Conservation (phyloP, 2,797 vertebrate genomes). For the Alauda arvensis region DNA sequence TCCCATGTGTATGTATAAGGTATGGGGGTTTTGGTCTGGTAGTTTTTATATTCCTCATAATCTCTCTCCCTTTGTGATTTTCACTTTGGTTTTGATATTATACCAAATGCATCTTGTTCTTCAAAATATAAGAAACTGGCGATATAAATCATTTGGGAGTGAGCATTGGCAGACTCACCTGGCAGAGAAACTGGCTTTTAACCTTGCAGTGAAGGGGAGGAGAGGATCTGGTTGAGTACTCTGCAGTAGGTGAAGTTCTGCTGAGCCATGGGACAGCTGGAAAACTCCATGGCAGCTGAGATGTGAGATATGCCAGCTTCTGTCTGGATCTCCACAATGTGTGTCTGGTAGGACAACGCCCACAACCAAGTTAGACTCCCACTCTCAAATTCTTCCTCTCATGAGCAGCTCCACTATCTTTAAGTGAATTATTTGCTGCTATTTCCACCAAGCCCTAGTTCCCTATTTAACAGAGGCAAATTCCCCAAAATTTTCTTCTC, state of each 20-base stretch:
- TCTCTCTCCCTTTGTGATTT: not conserved
- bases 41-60: not conserved
- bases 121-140: not conserved
- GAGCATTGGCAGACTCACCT: not conserved
- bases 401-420: not conserved
- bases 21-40: not conserved
- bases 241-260: not conserved
- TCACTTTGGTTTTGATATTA: not conserved
- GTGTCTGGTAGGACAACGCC: not conserved
- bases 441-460: not conserved
- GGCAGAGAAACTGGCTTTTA: constrained; percentile 6
- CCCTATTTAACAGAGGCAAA: not conserved
- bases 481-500: not conserved
- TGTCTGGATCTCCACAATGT: not conserved
- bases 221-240: not conserved
- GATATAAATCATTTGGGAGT: not conserved
- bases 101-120: not conserved
- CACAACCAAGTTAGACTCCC: not conserved
- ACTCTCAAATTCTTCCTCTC: not conserved
- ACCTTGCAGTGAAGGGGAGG: not conserved
- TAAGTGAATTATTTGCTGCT: not conserved
- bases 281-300: not conserved
- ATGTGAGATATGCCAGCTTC: not conserved
- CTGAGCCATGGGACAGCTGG: not conserved
- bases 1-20: not conserved